Conservation (phyloP, 2,113 vertebrate species). For the Corythoichthys intestinalis region DNA sequence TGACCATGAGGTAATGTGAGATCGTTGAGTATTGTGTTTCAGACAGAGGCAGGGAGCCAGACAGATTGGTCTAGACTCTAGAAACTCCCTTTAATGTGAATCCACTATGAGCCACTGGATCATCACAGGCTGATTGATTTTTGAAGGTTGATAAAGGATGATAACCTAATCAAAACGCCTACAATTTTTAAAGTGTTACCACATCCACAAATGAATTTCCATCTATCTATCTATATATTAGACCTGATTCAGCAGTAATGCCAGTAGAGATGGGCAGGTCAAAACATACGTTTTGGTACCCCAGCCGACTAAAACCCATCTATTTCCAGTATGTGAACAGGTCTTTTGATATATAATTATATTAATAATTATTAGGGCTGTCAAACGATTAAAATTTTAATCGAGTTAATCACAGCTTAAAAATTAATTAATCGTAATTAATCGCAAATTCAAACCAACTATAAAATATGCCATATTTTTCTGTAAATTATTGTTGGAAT, state of each 20-base stretch:
- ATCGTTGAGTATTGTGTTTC: conserved; percentile 54
- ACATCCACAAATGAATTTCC: not conserved
- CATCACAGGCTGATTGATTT: not conserved
- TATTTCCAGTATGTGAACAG: not conserved
- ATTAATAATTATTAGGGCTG: too few species aligned
- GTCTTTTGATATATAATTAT: not conserved
- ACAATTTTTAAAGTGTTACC: not conserved
- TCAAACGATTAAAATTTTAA: too few species aligned
- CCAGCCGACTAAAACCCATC: not conserved
- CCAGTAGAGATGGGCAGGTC: not conserved
- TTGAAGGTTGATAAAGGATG: not conserved
- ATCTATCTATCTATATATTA: not conserved
- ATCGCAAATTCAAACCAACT: too few species aligned
- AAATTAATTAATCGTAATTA: too few species aligned
- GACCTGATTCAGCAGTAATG: not conserved
- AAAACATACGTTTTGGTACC: not conserved
- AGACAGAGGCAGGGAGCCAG: conserved; percentile 22
- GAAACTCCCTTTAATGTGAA: conserved; percentile 7
- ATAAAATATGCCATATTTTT: too few species aligned
- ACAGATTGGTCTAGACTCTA: conserved; percentile 9
- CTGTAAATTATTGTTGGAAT: too few species aligned
- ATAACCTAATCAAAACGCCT: not conserved
- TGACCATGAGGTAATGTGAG: conserved; percentile 54
- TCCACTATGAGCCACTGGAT: conserved; percentile 7
- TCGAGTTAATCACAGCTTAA: too few species aligned